These are phyloP conservation scores for Palaemon carinicauda DNA, from an alignment of 1,140 invertebrate species.

Conservation along the genomic window DNA sequence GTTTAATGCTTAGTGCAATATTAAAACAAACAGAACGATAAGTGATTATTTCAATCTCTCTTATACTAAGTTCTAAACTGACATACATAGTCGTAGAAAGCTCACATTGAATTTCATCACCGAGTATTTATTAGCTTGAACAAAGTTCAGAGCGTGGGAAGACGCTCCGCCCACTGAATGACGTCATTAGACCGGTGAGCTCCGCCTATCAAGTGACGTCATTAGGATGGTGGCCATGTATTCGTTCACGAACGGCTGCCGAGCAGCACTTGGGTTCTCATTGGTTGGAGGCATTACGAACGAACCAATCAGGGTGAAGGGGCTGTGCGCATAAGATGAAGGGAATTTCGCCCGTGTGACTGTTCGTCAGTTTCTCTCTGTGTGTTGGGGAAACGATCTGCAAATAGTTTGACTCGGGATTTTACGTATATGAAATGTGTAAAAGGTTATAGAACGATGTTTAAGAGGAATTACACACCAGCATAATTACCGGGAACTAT, in stretches of 20 bases:
- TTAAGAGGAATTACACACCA: background rate
- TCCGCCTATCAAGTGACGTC: slow-evolving; percentile 33
- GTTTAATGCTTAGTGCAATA: no score
- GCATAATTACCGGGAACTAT: no score
- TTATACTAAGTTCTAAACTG: background rate
- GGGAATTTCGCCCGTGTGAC: slow-evolving; percentile 43
- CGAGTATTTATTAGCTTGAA: slow-evolving; percentile 37
- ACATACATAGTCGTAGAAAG: slow-evolving; percentile 7
- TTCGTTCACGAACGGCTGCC: slow-evolving; percentile 33
- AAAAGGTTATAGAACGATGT: background rate
- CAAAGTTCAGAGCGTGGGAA: slow-evolving; percentile 30
- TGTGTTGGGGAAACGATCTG: slow-evolving; percentile 19
- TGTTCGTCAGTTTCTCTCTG: slow-evolving; percentile 41
- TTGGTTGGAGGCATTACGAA: slow-evolving; percentile 47
- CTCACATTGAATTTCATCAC: slow-evolving; percentile 42
- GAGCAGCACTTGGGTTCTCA: background rate
- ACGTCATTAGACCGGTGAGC: slow-evolving; percentile 39
- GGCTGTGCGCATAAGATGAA: slow-evolving; percentile 41
- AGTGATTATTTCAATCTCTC: no score
- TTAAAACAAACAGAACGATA: no score
- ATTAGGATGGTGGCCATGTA: slow-evolving; percentile 6
- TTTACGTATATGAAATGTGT: background rate
- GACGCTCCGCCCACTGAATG: slow-evolving; percentile 15
- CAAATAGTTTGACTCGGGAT: background rate
- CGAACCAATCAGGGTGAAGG: slow-evolving; percentile 36